Conservation (phyloP, 2,797 vertebrate genomes). For the Eospalax fontanierii region DNA sequence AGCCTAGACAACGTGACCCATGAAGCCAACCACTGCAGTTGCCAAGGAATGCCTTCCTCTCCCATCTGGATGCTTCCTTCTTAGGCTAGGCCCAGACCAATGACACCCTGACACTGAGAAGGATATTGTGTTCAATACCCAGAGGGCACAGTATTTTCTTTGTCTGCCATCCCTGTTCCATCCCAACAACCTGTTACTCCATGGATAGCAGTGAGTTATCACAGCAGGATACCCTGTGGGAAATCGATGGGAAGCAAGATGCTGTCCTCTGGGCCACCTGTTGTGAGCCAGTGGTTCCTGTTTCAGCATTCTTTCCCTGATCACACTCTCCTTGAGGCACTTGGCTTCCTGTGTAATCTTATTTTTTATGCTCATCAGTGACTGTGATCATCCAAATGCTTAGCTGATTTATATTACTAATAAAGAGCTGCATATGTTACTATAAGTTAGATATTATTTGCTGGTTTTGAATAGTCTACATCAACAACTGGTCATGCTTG, state of each 20-base stretch:
- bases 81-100: not conserved
- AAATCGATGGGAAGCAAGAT: not conserved
- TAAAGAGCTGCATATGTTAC: not conserved
- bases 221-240: not conserved
- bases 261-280: too few relatives aligned
- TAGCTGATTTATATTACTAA: not conserved
- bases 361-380: slow-evolving; percentile 16
- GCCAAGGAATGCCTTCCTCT: not conserved
- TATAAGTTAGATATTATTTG: not conserved
- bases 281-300: not conserved
- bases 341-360: not conserved
- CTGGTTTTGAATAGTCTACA: not conserved
- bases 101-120: not conserved
- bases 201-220: not conserved
- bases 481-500: not conserved
- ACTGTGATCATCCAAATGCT: not conserved
- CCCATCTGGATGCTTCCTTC: too few relatives aligned
- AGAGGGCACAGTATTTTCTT: not conserved
- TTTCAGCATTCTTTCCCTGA: not conserved
- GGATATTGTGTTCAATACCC: not conserved
- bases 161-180: not conserved
- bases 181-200: not conserved
- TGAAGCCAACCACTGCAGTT: not conserved
- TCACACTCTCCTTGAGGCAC: not conserved
- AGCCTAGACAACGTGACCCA: not conserved